Base-by-base conservation (phyloP, 2,113 vertebrate species). In the Calidris pygmaea region DNA sequence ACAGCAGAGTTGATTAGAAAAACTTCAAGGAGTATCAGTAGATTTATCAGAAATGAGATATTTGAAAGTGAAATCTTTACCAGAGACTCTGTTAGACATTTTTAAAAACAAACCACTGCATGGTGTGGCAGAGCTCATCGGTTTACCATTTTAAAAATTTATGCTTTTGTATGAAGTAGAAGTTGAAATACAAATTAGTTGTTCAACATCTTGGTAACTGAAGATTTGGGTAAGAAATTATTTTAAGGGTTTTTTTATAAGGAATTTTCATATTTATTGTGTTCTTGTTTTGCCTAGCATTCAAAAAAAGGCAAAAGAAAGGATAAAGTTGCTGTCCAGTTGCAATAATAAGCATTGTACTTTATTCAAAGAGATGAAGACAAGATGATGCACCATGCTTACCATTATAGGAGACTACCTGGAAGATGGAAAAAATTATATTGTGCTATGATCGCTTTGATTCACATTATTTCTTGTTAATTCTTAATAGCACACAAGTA, bases 71-170 rank as follows among this genome's bases (percentile, higher is more conserved):
- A 79, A 85, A 53, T 79, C 10, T 85, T 79, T 30, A 35, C 21
- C 13, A n/a, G 23, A 78, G 85, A 27, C 10, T 21, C 5, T 6
- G 3, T 48, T 72, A 68, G 26, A 74, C 39, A 43, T 9, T 63
- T 66, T 50, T 53, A 62, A 71, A 90, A 85, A 9, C 7, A 85
- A 88, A 88, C 68, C 29, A 35, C 13, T 34, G 2, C 10, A 39
- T 0, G 0, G 14, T 66, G 21, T 73, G 43, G 32, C 3, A 4
- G 32, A 87, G 10, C 1, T 83, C 2, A 55, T 32, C 7, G 30
- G 2, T 68, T 55, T 59, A 17, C 9, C 2, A 34, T 65, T 90
- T 78, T 50, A 34, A 63, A 82, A 67, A 62, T 3, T 0, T 20
- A 20, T 30, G 39, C 4, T 35, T 83, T n/a, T 22, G 8, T 58